Conservation (phyloP, 1,140 invertebrate genomes). For the Caerostris darwini region DNA sequence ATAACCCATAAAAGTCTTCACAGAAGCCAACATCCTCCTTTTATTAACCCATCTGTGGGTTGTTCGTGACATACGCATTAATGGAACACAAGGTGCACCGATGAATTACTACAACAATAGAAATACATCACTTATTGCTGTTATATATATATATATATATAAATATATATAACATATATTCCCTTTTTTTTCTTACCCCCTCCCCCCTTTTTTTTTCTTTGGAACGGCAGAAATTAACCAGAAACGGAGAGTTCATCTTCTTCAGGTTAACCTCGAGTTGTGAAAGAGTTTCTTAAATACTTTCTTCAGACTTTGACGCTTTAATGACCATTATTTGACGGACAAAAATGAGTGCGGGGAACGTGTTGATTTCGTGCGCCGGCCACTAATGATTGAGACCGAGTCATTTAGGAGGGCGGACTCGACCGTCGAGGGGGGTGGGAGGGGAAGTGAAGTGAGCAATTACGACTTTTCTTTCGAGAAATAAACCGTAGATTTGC, state of each 20-base stretch:
- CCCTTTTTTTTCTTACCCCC: background rate
- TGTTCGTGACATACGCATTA: too few relatives aligned
- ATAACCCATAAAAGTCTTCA: too few relatives aligned
- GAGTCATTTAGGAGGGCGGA: constrained; percentile 64
- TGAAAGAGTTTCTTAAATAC: constrained; percentile 40
- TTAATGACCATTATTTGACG: constrained; percentile 71
- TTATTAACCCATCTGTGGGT: too few relatives aligned
- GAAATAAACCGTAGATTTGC: background rate
- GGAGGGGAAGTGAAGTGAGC: constrained; percentile 4
- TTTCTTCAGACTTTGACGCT: constrained; percentile 52
- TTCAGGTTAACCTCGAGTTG: constrained; percentile 15
- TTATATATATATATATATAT: too few relatives aligned
- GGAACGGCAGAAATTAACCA: background rate
- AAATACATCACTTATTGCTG: too few relatives aligned
- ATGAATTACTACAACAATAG: too few relatives aligned
- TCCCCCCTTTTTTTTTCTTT: background rate
- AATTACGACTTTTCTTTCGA: constrained; percentile 53
- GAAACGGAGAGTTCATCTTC: background rate
- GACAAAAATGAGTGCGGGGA: constrained; percentile 1
- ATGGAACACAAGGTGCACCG: too few relatives aligned
- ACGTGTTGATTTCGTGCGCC: constrained; percentile 64
- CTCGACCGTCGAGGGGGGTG: background rate
- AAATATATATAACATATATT: too few relatives aligned
- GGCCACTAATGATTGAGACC: constrained; percentile 66
- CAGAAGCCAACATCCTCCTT: too few relatives aligned